Percentiles rank a stretch among this genome's conserved stretches.
Conservation (phyloP, 2,113 vertebrate species). For the Brachionichthys hirsutus region DNA sequence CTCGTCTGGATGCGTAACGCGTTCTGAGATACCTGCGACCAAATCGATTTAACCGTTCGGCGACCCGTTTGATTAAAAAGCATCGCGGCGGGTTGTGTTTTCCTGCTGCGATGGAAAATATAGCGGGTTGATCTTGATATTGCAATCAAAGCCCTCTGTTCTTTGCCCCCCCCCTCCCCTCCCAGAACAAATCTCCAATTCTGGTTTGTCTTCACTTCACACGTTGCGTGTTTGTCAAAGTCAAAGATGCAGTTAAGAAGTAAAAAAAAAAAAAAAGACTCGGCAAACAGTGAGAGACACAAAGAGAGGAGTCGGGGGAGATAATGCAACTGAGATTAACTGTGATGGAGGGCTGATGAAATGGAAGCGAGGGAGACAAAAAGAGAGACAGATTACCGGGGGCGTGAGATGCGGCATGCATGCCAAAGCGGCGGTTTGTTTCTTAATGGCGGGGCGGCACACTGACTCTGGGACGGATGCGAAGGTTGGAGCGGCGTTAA, state of each 20-base stretch:
- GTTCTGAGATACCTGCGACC: not conserved
- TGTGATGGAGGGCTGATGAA: slow-evolving; percentile 58
- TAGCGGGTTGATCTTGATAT: slow-evolving; percentile 7
- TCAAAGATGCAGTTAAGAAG: slow-evolving; percentile 43
- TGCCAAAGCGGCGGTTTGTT: slow-evolving; percentile 73
- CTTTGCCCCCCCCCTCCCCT: not conserved
- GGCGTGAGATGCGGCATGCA: slow-evolving; percentile 71
- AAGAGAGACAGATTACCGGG: slow-evolving; percentile 76
- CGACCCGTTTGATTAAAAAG: slow-evolving; percentile 25
- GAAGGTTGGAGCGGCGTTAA: slow-evolving; percentile 33
- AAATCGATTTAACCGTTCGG: slow-evolving; percentile 12
- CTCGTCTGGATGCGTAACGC: not conserved
- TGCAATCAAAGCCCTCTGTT: slow-evolving; percentile 4
- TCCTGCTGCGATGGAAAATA: slow-evolving; percentile 3
- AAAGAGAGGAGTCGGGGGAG: slow-evolving; percentile 15
- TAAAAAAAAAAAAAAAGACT: slow-evolving; percentile 20
- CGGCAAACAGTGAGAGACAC: slow-evolving; percentile 20
- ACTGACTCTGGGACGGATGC: slow-evolving; percentile 65
- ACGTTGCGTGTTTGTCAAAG: slow-evolving; percentile 30
- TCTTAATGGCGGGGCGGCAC: slow-evolving; percentile 70
- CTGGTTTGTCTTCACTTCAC: slow-evolving; percentile 42
- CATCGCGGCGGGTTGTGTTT: not conserved
- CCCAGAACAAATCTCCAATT: slow-evolving; percentile 38
- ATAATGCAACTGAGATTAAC: slow-evolving; percentile 46
- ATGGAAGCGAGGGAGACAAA: slow-evolving; percentile 42